Evolutionary conservation across 2,113 vertebrate species (phyloP), one percentile per base, ranked within the genome.

Genomic region (Nasalis larvatus): DNA sequence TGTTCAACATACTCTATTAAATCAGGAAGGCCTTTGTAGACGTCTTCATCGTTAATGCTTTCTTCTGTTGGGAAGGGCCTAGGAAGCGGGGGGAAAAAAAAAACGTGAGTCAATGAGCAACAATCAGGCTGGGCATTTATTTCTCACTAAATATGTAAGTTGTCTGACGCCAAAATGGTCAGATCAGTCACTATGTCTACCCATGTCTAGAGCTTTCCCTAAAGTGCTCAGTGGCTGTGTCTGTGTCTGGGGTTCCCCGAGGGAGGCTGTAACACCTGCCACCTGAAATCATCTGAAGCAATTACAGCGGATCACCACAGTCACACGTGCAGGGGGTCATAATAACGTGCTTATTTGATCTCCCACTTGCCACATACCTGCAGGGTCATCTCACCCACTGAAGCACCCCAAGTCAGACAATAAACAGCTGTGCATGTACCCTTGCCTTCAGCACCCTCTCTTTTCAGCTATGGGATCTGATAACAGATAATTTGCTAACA

Each of bases 21-120:
- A 97, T 99, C 99, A 91, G 99, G 99, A 97, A 99, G 99, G 97
- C 99, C 98, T 99, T 99, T 99, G 98, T 99, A 99, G 98, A 99
- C 98, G 89, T 99, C 99, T 78, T 99, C 99, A 93, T 99, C 99
- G 74, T 99, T 98, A 63, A 99, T 58, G 0, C 99, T 99, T 95
- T 99, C 99, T 98, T 99, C 99, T 23, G 99, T 99, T 10, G 99
- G 99, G 96, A 99, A 99, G 0, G 99, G 98, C 98, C 99, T 99
- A 78, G 60, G 71, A 95, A 69, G 84, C 96, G 92, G 97, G 40
- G 52, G 0, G 21, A 6, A 92, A 69, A 77, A 94, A 56, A 30
- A 20, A 80, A 60, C 17, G 60, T 2, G 17, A 10, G 3, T 93
- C 60, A 89, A 30, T 45, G 21, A 78, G 52, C 14, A 60, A 30